These are phyloP conservation scores for Cyphomyrus plagiostoma DNA, from an alignment of 2,113 vertebrate genomes.

Conservation along the genomic window DNA sequence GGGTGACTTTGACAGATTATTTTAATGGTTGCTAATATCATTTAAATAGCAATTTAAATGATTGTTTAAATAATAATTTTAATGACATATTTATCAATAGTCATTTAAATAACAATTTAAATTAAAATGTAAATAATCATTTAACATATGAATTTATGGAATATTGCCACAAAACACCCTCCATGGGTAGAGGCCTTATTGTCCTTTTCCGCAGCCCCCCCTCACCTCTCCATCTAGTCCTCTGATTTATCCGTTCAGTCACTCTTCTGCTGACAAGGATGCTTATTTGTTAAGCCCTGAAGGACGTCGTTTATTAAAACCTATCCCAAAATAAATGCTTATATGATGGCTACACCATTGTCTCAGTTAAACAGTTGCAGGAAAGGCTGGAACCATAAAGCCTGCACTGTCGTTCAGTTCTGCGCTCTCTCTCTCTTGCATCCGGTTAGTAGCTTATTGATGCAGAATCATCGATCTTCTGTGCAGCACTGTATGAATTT, in stretches of 20 bases:
- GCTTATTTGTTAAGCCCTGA: constrained; percentile 42
- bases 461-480: neutral
- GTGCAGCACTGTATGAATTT: neutral
- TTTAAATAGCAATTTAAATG: neutral
- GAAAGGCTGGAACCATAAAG: neutral
- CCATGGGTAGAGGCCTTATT: neutral
- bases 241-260: constrained; percentile 54
- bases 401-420: neutral
- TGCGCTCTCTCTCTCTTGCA: neutral
- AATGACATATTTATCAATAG: neutral
- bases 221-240: constrained; percentile 12
- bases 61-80: neutral
- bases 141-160: neutral
- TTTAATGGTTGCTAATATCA: neutral
- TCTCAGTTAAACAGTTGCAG: neutral
- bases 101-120: neutral
- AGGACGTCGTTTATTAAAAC: neutral
- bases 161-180: neutral
- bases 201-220: neutral
- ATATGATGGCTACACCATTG: neutral
- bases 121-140: neutral
- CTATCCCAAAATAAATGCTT: neutral
- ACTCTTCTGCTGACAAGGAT: constrained; percentile 40
- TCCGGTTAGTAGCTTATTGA: neutral
- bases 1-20: neutral